Evolutionary conservation across 2,888 invertebrate genomes (phyloP).

Genomic region (Nudaria mundana): DNA sequence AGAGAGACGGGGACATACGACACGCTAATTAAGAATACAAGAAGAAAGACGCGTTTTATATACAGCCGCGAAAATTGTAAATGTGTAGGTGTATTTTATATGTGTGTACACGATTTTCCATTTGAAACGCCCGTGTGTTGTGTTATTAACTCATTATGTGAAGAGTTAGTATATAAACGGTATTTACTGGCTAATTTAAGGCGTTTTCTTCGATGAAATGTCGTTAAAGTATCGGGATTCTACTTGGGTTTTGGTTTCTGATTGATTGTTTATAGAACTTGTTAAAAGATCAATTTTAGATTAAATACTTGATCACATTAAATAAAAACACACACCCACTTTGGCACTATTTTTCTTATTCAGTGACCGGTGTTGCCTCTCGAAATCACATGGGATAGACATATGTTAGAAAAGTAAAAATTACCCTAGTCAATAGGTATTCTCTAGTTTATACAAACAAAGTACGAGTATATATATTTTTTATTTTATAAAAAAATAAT

Average conservation of each 20-base stretch:
- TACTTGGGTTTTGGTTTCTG: constrained; percentile 41
- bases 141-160: constrained; percentile 80
- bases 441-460: too few species aligned
- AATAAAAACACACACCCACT: too few species aligned
- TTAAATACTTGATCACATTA: too few species aligned
- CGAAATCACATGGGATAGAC: too few species aligned
- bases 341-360: too few species aligned
- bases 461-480: too few species aligned
- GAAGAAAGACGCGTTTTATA: constrained; percentile 83
- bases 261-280: too few species aligned
- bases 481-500: too few species aligned
- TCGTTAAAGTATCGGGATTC: constrained; percentile 50
- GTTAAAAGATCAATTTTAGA: too few species aligned
- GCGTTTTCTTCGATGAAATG: constrained; percentile 71
- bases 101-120: constrained; percentile 58
- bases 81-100: constrained; percentile 51
- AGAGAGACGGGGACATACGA: constrained; percentile 65
- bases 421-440: too few species aligned
- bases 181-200: constrained; percentile 79
- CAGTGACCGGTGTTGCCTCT: too few species aligned
- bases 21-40: constrained; percentile 87
- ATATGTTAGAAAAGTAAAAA: too few species aligned
- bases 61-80: constrained; percentile 61
- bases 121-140: constrained; percentile 62
- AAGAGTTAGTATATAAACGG: constrained; percentile 76